phyloP scores from a whole-genome alignment of 2,797 vertebrate genomes.

The Strix occidentalis region DNA sequence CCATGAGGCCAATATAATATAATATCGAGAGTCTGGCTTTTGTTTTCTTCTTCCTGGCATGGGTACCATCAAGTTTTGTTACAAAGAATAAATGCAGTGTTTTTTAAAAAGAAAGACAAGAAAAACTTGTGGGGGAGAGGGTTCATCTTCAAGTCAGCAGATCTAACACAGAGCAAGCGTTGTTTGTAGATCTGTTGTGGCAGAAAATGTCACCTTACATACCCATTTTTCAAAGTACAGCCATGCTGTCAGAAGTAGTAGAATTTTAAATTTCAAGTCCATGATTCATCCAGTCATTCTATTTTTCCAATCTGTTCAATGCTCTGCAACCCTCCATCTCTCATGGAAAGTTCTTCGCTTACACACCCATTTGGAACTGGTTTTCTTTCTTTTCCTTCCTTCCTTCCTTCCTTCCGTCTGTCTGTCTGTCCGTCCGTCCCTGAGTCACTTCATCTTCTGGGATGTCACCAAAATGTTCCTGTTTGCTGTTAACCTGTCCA shows the following conservation, averaged over 20 bases:
- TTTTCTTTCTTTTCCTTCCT: not conserved
- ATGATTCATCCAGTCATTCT: not conserved
- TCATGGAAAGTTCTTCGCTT: not conserved
- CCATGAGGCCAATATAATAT: not conserved
- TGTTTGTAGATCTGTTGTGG: not conserved
- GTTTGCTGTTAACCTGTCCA: not conserved
- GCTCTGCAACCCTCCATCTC: not conserved
- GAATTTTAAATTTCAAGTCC: slow-evolving; percentile 23
- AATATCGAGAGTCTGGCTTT: not conserved
- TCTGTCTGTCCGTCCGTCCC: not conserved
- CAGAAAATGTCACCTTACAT: not conserved
- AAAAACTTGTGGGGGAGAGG: not conserved
- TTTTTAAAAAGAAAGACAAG: not conserved
- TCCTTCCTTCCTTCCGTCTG: not conserved
- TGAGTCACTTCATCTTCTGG: not conserved
- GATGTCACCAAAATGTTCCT: not conserved
- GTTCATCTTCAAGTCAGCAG: not conserved
- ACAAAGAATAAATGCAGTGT: not conserved
- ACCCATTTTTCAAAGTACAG: not conserved
- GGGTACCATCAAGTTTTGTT: not conserved
- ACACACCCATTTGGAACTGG: not conserved
- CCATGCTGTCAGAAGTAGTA: not conserved
- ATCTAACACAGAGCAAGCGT: not conserved
- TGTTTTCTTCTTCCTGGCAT: not conserved
- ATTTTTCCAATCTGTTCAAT: not conserved